These are phyloP conservation scores for Hydractinia echinata DNA, from an alignment of 30 jellyfish, hydroid and myxozoan genomes.

Conservation along the genomic window DNA sequence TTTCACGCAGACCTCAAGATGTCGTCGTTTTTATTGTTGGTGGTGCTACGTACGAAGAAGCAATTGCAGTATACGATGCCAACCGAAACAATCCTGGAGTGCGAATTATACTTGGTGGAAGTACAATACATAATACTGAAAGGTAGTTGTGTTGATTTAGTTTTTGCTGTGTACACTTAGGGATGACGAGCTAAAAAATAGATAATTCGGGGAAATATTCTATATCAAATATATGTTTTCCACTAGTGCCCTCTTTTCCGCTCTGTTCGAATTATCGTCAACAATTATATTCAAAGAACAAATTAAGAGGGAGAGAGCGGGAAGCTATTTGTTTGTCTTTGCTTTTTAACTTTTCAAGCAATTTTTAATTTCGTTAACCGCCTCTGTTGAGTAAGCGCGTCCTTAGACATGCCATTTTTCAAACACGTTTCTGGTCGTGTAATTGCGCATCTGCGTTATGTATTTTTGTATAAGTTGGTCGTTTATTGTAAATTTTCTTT, in stretches of 20 bases:
- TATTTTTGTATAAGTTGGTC: not conserved
- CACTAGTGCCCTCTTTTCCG: too few relatives aligned
- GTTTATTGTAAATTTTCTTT: not conserved
- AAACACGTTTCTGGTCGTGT: too few relatives aligned
- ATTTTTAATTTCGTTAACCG: too few relatives aligned
- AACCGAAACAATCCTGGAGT: conserved; percentile 89
- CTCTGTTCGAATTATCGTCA: too few relatives aligned
- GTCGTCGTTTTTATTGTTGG: conserved; percentile 89
- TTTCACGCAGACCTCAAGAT: conserved; percentile 78
- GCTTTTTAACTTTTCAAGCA: too few relatives aligned
- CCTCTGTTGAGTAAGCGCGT: too few relatives aligned
- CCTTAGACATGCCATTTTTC: too few relatives aligned
- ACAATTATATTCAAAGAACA: too few relatives aligned
- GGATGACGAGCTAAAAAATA: not conserved
- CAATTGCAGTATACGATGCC: conserved; percentile 67
- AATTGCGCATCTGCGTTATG: not conserved
- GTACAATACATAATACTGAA: conserved; percentile 77
- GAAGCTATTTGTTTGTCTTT: too few relatives aligned
- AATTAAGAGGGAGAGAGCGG: too few relatives aligned
- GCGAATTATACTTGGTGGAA: conserved; percentile 78
- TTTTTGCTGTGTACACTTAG: too few relatives aligned
- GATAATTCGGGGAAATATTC: not conserved
- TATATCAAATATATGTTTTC: too few relatives aligned
- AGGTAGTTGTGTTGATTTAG: conserved; percentile 39
- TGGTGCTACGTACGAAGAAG: conserved; percentile 92